These are phyloP conservation scores for Siniperca knerii DNA, from an alignment of 2,113 vertebrate genomes.

Conservation along the genomic window DNA sequence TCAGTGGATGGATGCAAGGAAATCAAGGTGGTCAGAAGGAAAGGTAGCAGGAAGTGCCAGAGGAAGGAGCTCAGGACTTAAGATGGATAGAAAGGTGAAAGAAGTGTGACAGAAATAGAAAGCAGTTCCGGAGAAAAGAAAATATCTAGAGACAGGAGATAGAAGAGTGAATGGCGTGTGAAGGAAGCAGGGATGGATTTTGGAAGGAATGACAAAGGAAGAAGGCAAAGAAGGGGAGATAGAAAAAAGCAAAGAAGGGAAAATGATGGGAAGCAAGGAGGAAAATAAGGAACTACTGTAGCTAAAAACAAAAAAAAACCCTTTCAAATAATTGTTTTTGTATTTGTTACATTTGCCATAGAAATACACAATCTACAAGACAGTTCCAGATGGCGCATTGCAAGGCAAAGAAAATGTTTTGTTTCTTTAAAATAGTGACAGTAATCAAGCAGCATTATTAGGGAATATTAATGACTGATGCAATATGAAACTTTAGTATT, in stretches of 20 bases:
- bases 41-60: conserved; percentile 30
- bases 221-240: background rate
- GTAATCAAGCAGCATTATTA: background rate
- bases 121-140: background rate
- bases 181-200: conserved; percentile 15
- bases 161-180: conserved; percentile 7
- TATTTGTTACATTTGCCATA: background rate
- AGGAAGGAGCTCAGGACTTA: conserved; percentile 23
- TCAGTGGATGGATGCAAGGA: conserved; percentile 36
- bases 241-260: background rate
- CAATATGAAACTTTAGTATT: background rate
- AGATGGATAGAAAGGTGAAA: conserved; percentile 28
- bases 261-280: background rate
- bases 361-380: background rate
- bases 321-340: background rate
- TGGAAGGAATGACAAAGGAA: background rate
- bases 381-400: background rate
- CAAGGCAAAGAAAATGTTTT: background rate
- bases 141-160: conserved; percentile 17
- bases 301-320: background rate
- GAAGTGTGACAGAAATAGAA: conserved; percentile 39
- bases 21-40: conserved; percentile 28
- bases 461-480: background rate
- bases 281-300: background rate
- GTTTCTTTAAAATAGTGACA: background rate